Evolutionary conservation across 2,888 invertebrate genomes (phyloP).

Genomic region (Ophion slaviceki): DNA sequence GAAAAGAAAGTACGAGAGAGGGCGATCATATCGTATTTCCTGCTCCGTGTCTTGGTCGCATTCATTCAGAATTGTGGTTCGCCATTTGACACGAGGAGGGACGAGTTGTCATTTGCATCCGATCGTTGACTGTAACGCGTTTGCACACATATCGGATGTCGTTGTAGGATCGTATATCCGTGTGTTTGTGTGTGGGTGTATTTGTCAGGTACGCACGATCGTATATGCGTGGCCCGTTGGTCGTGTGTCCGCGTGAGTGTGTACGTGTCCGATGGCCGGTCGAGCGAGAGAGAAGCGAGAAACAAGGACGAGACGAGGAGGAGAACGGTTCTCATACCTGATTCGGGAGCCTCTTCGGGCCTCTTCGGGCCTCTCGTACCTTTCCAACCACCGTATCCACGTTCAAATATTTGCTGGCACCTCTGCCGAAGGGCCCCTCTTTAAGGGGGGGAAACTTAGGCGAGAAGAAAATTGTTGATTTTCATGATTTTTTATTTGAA

Average conservation of each 20-base stretch:
- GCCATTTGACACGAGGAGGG: conserved; percentile 45
- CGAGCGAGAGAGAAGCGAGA: conserved; percentile 72
- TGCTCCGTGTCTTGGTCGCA: conserved; percentile 17
- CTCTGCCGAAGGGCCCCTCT: conserved; percentile 38
- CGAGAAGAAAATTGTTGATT: too few species aligned
- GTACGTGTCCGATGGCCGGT: conserved; percentile 69
- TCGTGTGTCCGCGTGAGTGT: conserved; percentile 9
- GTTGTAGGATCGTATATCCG: conserved; percentile 14
- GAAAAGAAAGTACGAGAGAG: conserved; percentile 20
- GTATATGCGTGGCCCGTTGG: neutral
- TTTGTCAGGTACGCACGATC: conserved; percentile 9
- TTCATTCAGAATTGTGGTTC: conserved; percentile 55
- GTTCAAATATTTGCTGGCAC: conserved; percentile 29
- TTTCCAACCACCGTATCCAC: conserved; percentile 59
- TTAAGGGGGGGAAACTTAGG: neutral
- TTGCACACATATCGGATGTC: conserved; percentile 75
- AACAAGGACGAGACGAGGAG: conserved; percentile 72
- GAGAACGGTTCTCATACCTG: conserved; percentile 50
- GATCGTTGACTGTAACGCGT: conserved; percentile 71
- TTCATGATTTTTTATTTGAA: too few species aligned
- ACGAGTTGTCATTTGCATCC: conserved; percentile 71
- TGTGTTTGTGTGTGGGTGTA: neutral
- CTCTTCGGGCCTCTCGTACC: conserved; percentile 52
- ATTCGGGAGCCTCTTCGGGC: conserved; percentile 57
- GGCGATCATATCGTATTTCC: conserved; percentile 29